Base-by-base conservation (phyloP, 2,113 vertebrate genomes). In the Carollia perspicillata region DNA sequence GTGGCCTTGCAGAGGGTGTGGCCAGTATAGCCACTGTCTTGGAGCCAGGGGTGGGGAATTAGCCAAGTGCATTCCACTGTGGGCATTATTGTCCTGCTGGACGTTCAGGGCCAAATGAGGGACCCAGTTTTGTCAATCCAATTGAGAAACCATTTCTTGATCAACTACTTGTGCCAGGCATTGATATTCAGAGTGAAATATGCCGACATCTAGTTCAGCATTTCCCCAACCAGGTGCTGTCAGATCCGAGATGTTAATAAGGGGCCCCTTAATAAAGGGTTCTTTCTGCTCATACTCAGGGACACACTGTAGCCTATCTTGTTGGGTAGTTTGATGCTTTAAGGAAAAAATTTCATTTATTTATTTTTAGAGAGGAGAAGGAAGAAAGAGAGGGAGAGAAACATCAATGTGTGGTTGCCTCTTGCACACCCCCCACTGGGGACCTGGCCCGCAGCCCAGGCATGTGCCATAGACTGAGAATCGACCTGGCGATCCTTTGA, bases 141-240 rank as follows among this genome's bases (percentile, higher is more conserved):
- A 65, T 23, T 93, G 40, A 79, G 83, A 95, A 94, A 89, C 68
- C 37, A 79, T 75, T 87, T 96, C 77, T 95, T 89, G 37, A 96
- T 84, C 42, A 90, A 72, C 90, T 75, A 10, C 84, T 89, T 55
- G 8, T 60, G 23, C 30, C 35, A 68, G 40, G 16, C 33, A 22
- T 44, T 96, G 68, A 33, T 84, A 66, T 84, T 94, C 49, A 51
- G 74, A 83, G 42, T 14, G 89, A 77, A 40, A 37, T 28, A 47
- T 37, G 22, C 40, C 58, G 40, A 83, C 47, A 55, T 80, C 53
- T 84, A 51, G 35, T 26, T 35, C 40, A 84, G 51, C 6, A 30
- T 87, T 95, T 95, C 71, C 65, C 65, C 30, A 63, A 78, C 30
- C 13, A 77, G 66, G 22, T 83, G 30, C 28, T 33, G 4, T 44